Conservation (phyloP, 2,888 invertebrate species). For the Corythucha ciliata region DNA sequence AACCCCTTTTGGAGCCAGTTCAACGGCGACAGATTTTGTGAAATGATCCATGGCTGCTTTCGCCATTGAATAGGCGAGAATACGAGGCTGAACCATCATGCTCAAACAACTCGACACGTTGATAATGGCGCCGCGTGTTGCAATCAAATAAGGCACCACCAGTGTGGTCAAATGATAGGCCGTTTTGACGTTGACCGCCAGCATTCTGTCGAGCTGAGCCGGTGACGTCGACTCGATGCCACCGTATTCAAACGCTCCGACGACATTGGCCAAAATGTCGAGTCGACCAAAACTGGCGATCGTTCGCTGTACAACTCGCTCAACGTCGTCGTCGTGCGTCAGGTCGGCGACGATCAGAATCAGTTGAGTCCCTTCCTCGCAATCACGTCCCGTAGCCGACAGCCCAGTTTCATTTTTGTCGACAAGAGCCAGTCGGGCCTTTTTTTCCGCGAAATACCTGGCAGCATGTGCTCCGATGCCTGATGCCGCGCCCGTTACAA, state of each 20-base stretch:
- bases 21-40: slow-evolving; percentile 84
- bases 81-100: slow-evolving; percentile 76
- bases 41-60: slow-evolving; percentile 92
- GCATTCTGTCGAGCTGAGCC: slow-evolving; percentile 78
- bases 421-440: slow-evolving; percentile 61
- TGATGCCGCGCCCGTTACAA: slow-evolving; percentile 73
- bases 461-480: slow-evolving; percentile 80
- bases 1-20: slow-evolving; percentile 69
- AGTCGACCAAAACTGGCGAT: slow-evolving; percentile 63
- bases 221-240: slow-evolving; percentile 75
- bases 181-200: slow-evolving; percentile 81
- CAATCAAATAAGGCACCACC: slow-evolving; percentile 74
- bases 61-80: slow-evolving; percentile 83
- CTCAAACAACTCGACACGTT: slow-evolving; percentile 86
- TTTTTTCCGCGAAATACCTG: slow-evolving; percentile 61
- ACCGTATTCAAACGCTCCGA: slow-evolving; percentile 73
- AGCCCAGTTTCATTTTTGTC: slow-evolving; percentile 62
- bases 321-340: slow-evolving; percentile 51
- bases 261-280: slow-evolving; percentile 78
- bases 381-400: slow-evolving; percentile 51
- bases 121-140: slow-evolving; percentile 45
- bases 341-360: slow-evolving; percentile 47
- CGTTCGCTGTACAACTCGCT: slow-evolving; percentile 56
- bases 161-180: slow-evolving; percentile 75
- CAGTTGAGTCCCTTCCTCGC: slow-evolving; percentile 47